Percentiles rank a stretch among this genome's conserved stretches.
phyloP scores from a whole-genome alignment of 2,888 invertebrate species.

The Cantharis lateralis region DNA sequence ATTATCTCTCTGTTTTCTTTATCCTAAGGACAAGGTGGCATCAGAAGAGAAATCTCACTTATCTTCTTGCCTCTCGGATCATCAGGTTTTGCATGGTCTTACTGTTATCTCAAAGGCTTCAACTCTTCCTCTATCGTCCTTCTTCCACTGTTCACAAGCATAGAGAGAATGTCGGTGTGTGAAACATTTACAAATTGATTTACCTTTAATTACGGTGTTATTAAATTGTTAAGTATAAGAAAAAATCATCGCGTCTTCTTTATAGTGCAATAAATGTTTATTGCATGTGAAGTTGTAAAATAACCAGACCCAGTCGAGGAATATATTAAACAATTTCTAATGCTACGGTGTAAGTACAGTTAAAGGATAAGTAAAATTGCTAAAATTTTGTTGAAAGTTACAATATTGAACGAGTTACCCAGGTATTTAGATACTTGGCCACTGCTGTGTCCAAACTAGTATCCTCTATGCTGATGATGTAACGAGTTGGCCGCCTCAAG shows the following conservation, averaged over 20 bases:
- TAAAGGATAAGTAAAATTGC: not conserved
- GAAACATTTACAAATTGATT: not conserved
- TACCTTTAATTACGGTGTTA: not conserved
- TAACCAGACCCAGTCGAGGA: not conserved
- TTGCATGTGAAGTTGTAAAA: not conserved
- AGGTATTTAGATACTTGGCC: too few species aligned
- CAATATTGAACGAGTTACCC: not conserved
- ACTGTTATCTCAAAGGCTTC: too few species aligned
- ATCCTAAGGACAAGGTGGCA: too few species aligned
- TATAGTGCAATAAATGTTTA: not conserved
- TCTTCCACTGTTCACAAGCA: too few species aligned
- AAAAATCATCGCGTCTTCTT: not conserved
- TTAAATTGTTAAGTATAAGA: not conserved
- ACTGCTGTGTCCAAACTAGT: too few species aligned
- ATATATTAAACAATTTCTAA: not conserved
- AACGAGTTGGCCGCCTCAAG: too few species aligned
- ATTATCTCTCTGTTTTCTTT: too few species aligned
- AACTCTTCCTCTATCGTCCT: too few species aligned
- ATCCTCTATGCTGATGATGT: too few species aligned
- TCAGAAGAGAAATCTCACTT: too few species aligned
- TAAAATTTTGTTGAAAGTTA: not conserved
- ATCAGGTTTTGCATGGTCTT: too few species aligned
- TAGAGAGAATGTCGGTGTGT: not conserved
- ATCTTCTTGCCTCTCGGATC: too few species aligned
- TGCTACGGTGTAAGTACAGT: not conserved